These are phyloP conservation scores for Euschistus heros DNA, from an alignment of 1,140 invertebrate genomes.

Conservation along the genomic window DNA sequence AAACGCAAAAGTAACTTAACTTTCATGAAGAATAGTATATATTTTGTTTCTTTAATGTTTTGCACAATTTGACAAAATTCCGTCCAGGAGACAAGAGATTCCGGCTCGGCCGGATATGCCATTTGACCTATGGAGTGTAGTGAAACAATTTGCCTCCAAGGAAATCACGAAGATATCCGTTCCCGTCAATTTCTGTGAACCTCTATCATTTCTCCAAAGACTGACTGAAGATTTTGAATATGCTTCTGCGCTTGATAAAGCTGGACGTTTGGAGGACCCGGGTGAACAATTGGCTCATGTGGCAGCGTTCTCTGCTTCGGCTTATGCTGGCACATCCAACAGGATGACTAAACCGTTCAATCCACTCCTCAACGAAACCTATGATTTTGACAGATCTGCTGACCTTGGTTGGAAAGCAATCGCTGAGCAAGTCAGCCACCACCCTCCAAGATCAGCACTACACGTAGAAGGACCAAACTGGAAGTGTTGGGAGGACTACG, in stretches of 20 bases:
- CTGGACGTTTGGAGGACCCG: conserved; percentile 35
- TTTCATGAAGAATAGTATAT: no score
- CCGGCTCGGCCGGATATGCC: no score
- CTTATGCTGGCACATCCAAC: conserved; percentile 83
- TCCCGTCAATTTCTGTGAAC: conserved; percentile 97
- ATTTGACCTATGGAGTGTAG: not conserved
- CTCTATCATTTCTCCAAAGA: conserved; percentile 92
- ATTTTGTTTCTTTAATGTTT: no score
- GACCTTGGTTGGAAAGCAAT: conserved; percentile 91
- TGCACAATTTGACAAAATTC: no score
- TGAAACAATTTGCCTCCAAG: not conserved
- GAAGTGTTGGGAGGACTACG: conserved; percentile 31
- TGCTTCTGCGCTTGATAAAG: conserved; percentile 72
- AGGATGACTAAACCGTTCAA: conserved; percentile 73
- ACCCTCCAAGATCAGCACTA: conserved; percentile 87
- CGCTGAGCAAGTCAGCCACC: conserved; percentile 91
- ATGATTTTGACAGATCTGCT: conserved; percentile 87
- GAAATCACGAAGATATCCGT: conserved; percentile 35
- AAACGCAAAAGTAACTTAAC: no score
- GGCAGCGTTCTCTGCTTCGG: conserved; percentile 89
- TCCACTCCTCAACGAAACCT: conserved; percentile 86
- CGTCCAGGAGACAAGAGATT: no score
- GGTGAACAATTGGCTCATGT: conserved; percentile 89
- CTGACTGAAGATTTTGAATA: conserved; percentile 98
- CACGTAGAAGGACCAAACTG: not conserved